These are phyloP conservation scores for Lasioglossum malachurum DNA, from an alignment of 2,888 invertebrate genomes.

Conservation along the genomic window DNA sequence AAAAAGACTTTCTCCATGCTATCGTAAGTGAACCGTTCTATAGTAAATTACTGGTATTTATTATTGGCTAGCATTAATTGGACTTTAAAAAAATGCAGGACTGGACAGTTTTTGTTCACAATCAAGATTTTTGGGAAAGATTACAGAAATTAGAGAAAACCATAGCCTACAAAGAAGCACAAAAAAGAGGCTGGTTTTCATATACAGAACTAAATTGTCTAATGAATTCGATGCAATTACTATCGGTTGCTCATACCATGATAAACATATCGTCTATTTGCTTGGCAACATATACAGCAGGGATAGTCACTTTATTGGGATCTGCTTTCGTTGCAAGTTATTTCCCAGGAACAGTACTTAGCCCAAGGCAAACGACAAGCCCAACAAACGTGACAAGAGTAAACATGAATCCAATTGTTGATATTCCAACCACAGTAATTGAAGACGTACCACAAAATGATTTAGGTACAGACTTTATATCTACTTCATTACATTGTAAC, in stretches of 20 bases:
- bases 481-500: conserved; percentile 37
- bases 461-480: conserved; percentile 35
- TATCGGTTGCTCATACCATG: conserved; percentile 86
- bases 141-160: conserved; percentile 89
- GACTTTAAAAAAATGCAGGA: conserved; percentile 86
- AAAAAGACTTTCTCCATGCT: conserved; percentile 94
- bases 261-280: conserved; percentile 87
- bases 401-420: conserved; percentile 46
- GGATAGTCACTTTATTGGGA: conserved; percentile 87
- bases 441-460: conserved; percentile 39
- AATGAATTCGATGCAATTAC: conserved; percentile 85
- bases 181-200: conserved; percentile 92
- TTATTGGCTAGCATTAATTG: not conserved
- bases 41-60: conserved; percentile 2
- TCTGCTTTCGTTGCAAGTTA: conserved; percentile 86
- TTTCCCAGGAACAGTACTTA: conserved; percentile 78
- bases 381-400: conserved; percentile 41
- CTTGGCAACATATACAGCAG: conserved; percentile 87
- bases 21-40: conserved; percentile 89
- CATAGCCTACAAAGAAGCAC: conserved; percentile 91
- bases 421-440: conserved; percentile 32
- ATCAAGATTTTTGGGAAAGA: conserved; percentile 91
- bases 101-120: conserved; percentile 94
- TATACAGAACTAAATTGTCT: conserved; percentile 91
- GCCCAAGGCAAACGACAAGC: conserved; percentile 61